A percentile compares a stretch with the other conserved stretches of the same genome.
phyloP scores from a whole-genome alignment of 2,113 vertebrate genomes.

The Coreoperca whiteheadi region DNA sequence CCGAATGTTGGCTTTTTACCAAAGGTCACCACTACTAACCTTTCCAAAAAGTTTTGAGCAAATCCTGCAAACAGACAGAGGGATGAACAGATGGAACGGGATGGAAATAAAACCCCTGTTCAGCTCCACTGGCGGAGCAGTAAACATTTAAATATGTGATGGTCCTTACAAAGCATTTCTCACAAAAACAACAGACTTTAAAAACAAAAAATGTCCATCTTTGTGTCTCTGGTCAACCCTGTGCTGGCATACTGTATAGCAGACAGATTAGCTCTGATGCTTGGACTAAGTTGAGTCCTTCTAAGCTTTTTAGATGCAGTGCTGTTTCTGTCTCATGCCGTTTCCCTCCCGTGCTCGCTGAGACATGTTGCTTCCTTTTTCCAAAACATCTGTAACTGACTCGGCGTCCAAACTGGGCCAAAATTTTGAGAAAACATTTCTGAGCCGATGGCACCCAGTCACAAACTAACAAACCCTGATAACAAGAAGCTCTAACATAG shows the following conservation, averaged over 20 bases:
- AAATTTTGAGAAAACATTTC: background rate
- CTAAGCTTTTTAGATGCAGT: background rate
- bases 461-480: background rate
- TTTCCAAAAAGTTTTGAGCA: conserved; percentile 8
- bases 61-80: background rate
- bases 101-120: background rate
- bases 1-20: background rate
- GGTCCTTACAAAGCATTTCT: background rate
- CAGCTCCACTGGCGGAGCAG: conserved; percentile 4
- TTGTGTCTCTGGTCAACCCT: background rate
- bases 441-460: background rate
- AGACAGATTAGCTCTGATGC: background rate
- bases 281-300: background rate
- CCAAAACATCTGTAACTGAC: conserved; percentile 20
- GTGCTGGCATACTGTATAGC: no score
- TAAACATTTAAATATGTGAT: background rate
- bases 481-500: background rate
- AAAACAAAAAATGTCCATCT: conserved; percentile 8
- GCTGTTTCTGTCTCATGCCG: conserved; percentile 2
- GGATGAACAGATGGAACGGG: conserved; percentile 25
- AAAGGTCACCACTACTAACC: background rate
- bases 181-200: conserved; percentile 5
- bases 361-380: conserved; percentile 1
- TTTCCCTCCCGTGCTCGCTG: conserved; percentile 8
- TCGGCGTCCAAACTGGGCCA: background rate